Evolutionary conservation across 2,888 invertebrate species (phyloP).

Genomic region (Tethea ocularis): DNA sequence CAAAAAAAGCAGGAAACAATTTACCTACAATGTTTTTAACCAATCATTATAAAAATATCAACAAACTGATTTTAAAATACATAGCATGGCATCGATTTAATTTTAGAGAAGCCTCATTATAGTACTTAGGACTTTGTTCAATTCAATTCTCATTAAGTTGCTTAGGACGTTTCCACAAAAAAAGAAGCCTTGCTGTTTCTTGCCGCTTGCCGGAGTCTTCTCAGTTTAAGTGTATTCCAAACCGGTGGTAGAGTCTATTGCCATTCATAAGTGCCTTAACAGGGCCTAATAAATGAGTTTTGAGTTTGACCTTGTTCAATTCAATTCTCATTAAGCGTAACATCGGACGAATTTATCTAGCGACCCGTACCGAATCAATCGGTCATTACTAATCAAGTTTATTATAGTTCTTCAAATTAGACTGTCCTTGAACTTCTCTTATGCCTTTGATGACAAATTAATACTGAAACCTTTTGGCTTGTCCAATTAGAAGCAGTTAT

Average conservation of each 20-base stretch:
- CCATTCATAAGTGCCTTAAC: no score
- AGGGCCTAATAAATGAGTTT: no score
- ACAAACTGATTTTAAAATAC: not conserved
- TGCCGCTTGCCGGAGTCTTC: no score
- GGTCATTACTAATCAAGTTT: constrained; percentile 38
- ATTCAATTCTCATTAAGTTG: constrained; percentile 28
- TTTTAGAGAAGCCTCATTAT: not conserved
- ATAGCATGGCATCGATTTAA: not conserved
- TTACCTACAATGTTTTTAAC: not conserved
- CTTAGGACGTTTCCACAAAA: no score
- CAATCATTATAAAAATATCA: not conserved
- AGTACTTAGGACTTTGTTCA: no score
- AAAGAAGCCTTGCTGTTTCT: no score
- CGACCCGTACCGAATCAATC: constrained; percentile 54
- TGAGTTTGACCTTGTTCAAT: constrained; percentile 20
- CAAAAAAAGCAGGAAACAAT: not conserved
- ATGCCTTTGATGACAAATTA: constrained; percentile 12
- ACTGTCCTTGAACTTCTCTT: constrained; percentile 50
- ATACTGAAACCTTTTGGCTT: not conserved
- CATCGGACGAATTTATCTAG: constrained; percentile 14
- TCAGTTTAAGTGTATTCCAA: no score
- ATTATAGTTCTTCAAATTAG: constrained; percentile 33
- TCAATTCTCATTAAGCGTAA: constrained; percentile 22
- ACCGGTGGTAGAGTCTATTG: no score
- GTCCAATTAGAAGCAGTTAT: not conserved